A percentile compares a stretch with the other conserved stretches of the same genome.
Evolutionary conservation across 1,140 invertebrate genomes (phyloP).

Genomic region (Alviniconcha marisindica): DNA sequence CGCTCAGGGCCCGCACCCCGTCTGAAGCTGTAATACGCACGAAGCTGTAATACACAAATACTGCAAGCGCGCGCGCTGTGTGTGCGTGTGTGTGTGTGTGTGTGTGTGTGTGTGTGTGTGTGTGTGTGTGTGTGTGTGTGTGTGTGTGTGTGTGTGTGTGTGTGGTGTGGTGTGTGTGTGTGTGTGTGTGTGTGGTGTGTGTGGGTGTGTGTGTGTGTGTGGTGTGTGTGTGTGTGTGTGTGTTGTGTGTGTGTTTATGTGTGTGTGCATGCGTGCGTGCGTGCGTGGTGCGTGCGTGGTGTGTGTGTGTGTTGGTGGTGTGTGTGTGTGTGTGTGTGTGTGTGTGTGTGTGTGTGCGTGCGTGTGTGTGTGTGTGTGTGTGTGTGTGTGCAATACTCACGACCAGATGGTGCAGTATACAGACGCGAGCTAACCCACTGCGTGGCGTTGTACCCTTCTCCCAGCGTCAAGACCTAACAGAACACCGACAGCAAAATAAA

Average conservation of each 20-base stretch:
- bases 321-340: not conserved
- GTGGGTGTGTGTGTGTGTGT: not conserved
- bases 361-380: not conserved
- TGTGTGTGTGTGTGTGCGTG: not conserved
- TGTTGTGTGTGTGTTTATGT: not conserved
- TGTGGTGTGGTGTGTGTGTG: not conserved
- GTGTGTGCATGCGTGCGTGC: not conserved
- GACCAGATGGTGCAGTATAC: not conserved
- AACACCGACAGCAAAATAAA: too few species aligned
- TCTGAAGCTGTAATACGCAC: too few species aligned
- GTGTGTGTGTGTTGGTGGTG: not conserved
- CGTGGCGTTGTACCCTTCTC: not conserved
- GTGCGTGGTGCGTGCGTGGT: not conserved
- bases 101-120: too few species aligned
- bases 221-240: too few species aligned
- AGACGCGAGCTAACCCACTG: not conserved
- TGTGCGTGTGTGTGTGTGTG: too few species aligned
- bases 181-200: not conserved
- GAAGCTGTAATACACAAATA: too few species aligned
- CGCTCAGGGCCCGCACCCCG: too few species aligned
- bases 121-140: too few species aligned
- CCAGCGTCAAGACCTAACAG: conserved; percentile 7
- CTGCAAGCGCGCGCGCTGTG: too few species aligned
- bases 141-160: not conserved
- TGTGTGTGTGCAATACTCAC: not conserved